Base-by-base conservation (phyloP, 2,113 vertebrate species). In the Ophthalmolycus amberensis region DNA sequence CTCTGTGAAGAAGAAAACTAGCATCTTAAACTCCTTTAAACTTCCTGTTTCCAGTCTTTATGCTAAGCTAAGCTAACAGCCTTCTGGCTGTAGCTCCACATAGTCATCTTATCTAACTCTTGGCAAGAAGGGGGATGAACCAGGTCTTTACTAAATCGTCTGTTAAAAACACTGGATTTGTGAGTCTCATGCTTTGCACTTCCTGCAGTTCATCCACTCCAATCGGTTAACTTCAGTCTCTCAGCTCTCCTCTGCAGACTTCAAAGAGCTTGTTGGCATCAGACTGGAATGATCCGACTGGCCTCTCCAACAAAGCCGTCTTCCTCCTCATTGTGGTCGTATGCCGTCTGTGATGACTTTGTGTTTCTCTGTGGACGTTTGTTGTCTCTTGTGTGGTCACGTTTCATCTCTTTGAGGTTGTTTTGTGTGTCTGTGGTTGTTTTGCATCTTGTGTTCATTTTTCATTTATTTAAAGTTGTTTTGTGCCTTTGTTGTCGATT, bases 221-320 rank as follows among this genome's bases (percentile, higher is more conserved):
- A 9, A 0, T 66, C 52, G 29, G 38, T 58, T 38, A 40, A 18
- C 59, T 60, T 59, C 3, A 2, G n/a, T 56, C 59, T 59, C 70
- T 66, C 46, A 5, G 73, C 50, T 42, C 40, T 48, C 38, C 16
- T 71, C 32, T 32, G 76, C 38, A 65, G 67, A 85, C 83, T 77
- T 88, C 80, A 83, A 88, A 88, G 80, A 27, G 48, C 29, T 3
- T 12, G 34, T 52, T 66, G 62, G 66, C 80, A 79, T 79, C 73
- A 60, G 82, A 85, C 75, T 68, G 82, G 75, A 85, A 82, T 82
- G 79, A 79, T 81, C 75, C 20, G 5, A 71, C 37, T 11, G 52
- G 27, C 34, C 27, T 75, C 52, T 29, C 9, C 40, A 59, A 20
- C 58, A 46, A 14, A 70, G 67, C 72, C 6, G 7, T 4, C n/a